Base-by-base conservation (phyloP, 2,888 invertebrate species). In the Epistrophella euchroma region DNA sequence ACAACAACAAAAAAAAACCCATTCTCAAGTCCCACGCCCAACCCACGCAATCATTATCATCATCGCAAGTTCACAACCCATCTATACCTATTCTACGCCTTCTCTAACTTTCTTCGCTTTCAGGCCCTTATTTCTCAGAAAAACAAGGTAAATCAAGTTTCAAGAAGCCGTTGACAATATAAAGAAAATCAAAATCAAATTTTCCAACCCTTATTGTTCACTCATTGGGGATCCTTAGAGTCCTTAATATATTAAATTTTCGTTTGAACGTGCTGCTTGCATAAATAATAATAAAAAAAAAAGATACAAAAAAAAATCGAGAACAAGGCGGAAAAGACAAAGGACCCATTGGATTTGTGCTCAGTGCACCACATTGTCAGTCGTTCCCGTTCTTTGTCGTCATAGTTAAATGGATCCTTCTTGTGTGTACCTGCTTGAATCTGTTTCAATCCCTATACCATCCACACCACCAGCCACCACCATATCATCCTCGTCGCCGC, bases 221-320 rank as follows among this genome's bases (percentile, higher is more conserved):
- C 81, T 86, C 82, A 86, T 86, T 86, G 86, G 68, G 50, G 78
- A 82, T 82, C 86, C 86, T 86, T 82, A 82, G 82, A 86, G 82
- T 83, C 84, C 88, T 88, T 88, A 89, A 89, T 89, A 88, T 88
- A 89, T 89, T 88, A 89, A 89, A 89, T 89, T 88, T 88, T 89
- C 88, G 76, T 89, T 88, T 88, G 88, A 89, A 81, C 88, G 88
- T 88, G 88, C 88, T 88, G 87, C 84, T 88, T 88, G 84, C 88
- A 88, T 87, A 87, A 88, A 88, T 83, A 85, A 81, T 73, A 79
- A 73, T 66, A 77, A 75, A 70, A 60, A 60, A 58, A 47, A 55
- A 64, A 64, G 82, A 76, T 75, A 81, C 64, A 76, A 76, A 74
- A 50, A 19, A 79, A 68, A 60, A 81, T 37, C 62, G 73, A n/a